phyloP scores from a whole-genome alignment of 2,797 vertebrate genomes.

The Anas bahamensis region DNA sequence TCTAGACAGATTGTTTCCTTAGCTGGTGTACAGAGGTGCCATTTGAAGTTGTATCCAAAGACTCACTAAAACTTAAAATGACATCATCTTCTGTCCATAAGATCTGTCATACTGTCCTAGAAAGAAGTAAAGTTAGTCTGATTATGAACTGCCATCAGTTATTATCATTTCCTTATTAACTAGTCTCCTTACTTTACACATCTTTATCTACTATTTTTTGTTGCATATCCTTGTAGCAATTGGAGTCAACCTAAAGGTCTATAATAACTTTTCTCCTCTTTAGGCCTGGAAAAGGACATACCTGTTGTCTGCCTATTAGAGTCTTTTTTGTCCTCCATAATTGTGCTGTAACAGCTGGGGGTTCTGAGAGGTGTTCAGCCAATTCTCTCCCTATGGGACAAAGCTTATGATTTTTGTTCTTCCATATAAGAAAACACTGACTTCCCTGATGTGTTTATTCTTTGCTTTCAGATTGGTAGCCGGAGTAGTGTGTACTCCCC shows the following conservation, averaged over 20 bases:
- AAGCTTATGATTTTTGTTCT: not conserved
- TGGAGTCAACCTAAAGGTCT: not conserved
- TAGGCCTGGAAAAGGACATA: not conserved
- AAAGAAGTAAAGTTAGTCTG: not conserved
- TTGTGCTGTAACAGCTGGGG: not conserved
- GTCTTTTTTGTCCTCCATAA: not conserved
- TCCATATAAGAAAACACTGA: not conserved
- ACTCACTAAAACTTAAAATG: not conserved
- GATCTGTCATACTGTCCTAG: not conserved
- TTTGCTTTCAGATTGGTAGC: slow-evolving; percentile 90
- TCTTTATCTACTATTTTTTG: not conserved
- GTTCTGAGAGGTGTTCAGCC: not conserved
- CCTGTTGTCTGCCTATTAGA: not conserved
- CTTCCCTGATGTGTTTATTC: not conserved
- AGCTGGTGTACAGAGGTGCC: not conserved
- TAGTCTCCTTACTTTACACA: not conserved
- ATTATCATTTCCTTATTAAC: not conserved
- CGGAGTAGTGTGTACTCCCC: slow-evolving; percentile 98
- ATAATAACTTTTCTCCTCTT: not conserved
- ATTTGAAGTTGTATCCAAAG: not conserved
- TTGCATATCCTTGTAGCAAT: not conserved
- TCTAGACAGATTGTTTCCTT: not conserved
- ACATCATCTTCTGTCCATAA: not conserved
- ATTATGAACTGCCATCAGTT: not conserved
- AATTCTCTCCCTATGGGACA: not conserved